Base-by-base conservation (phyloP, 2,888 invertebrate genomes). In the Anaspis maculata region DNA sequence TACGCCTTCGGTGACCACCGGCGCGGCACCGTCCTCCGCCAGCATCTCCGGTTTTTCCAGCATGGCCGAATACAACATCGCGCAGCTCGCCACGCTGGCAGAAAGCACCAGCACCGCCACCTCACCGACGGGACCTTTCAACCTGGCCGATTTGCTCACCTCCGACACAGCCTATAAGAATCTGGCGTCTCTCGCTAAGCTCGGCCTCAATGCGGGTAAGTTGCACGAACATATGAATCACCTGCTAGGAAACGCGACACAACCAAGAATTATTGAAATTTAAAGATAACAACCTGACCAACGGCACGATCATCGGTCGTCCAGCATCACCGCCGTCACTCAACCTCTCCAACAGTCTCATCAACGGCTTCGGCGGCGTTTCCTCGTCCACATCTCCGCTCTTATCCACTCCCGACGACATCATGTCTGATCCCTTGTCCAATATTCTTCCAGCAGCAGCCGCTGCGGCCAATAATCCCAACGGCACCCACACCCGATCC, bases 91-190 rank as follows among this genome's bases (percentile, higher is more conserved):
- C 25, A 85, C 81, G 53, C 72, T 89, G 47, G 86, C 84, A 2
- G 86, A 84, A 59, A 82, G 77, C n/a, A 54, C 51, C 15, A 55
- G 56, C 16, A 63, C 61, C 41, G 52, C 59, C 29, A 56, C 62
- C 9, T 61, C 64, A 7, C 62, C 66, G 2, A 77, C 79, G 39
- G 72, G 70, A 41, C 73, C 77, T 45, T 84, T 87, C 49, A 83
- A 79, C 35, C 66, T 88, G 44, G 82, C 83, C 4, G 87, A 89
- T 60, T 68, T 88, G 34, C 72, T 88, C 34, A 76, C 79, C 37
- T 84, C 83, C 11, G 82, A 82, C 54, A 81, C 84, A 52, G 87
- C 89, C 7, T 79, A 87, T 51, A 87, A 86, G 64, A 92, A 91
- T 68, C 71, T 92, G 45, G 88, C 91, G 59, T 89, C 88, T 15